Evolutionary conservation across 2,797 vertebrate genomes (phyloP), one percentile per base, ranked within the genome.

Genomic region (Pachyuromys duprasi): DNA sequence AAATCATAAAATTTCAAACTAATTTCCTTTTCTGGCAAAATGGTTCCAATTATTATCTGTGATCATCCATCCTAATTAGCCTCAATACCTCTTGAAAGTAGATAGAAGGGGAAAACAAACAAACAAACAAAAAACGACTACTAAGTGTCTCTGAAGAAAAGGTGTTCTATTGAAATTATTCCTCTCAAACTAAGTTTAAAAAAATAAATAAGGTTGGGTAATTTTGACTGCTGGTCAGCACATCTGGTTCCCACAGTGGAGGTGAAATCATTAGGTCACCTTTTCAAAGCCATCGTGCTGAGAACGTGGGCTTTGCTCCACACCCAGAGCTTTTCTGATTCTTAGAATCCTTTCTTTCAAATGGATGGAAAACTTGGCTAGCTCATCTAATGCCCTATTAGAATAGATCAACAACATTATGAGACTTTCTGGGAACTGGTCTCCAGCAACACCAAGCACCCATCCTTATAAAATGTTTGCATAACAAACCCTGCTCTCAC

Each of bases 101-200:
- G 20, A n/a, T 84, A 67, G 18, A 24, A 67, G 33, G 26, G 36
- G 26, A 57, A 49, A 49, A 49, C 49, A 49, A 11, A 49, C 49
- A 45, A 7, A 45, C 36, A 14, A 72, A 83, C 75, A 55, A 12
- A 75, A 63, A 33, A 0, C 20, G 36, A 24, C 20, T 28, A 53
- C 2, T 63, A 39, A 78, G 13, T 84, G 5, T 88, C 22, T 94
- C 94, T 75, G 4, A 78, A 81, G 39, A n/a, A 81, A 95, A 95
- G 39, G 8, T 45, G 1, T 8, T 80, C 9, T 55, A 9, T 84
- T 88, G 12, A 95, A 86, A 84, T 76, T 84, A 72, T 33, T 5
- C 3, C 67, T 90, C 8, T 36, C 31, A 78, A 72, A 20, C 31
- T 84, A 28, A 89, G 60, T 9, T 33, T 5, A 53, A 36, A 75